Percentiles rank a stretch among this genome's conserved stretches.
phyloP scores from a whole-genome alignment of 23 tunicate species.

The Diplosoma virens region DNA sequence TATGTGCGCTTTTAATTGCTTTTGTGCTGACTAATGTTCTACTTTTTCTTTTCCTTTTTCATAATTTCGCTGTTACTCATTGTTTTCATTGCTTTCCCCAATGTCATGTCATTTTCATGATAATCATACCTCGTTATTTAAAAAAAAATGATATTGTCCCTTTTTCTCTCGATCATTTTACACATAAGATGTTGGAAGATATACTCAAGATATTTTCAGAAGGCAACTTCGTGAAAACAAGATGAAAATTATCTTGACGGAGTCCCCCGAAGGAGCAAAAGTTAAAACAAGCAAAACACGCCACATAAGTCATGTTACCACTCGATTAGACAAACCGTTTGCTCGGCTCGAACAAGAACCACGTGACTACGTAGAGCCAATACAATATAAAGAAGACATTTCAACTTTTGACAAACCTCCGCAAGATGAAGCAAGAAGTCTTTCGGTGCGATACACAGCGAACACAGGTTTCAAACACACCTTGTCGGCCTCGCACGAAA shows the following conservation, averaged over 20 bases:
- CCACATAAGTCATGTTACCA: slow-evolving; percentile 82
- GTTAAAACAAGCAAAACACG: slow-evolving; percentile 26
- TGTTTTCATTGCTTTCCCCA: not conserved
- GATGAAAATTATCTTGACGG: too few species aligned
- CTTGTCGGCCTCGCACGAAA: not conserved
- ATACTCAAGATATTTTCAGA: too few species aligned
- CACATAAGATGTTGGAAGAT: too few species aligned
- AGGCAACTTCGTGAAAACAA: too few species aligned
- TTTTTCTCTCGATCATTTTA: too few species aligned
- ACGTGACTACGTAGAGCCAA: not conserved
- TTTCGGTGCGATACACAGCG: slow-evolving; percentile 42
- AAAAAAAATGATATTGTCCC: not conserved
- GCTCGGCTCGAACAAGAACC: slow-evolving; percentile 19
- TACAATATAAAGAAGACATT: too few species aligned
- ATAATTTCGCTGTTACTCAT: not conserved
- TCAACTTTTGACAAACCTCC: slow-evolving; percentile 3
- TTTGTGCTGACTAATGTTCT: not conserved
- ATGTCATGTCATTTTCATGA: not conserved
- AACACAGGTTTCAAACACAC: slow-evolving; percentile 28
- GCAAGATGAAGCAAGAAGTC: slow-evolving; percentile 4
- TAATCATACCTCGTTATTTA: not conserved
- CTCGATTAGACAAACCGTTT: slow-evolving; percentile 47
- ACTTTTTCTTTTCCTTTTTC: not conserved
- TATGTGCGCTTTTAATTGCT: not conserved
- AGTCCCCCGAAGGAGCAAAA: slow-evolving; percentile 3